A percentile compares a stretch with the other conserved stretches of the same genome.
These are phyloP conservation scores for Nycticorax nycticorax DNA, from an alignment of 2,113 vertebrate genomes.

Conservation along the genomic window DNA sequence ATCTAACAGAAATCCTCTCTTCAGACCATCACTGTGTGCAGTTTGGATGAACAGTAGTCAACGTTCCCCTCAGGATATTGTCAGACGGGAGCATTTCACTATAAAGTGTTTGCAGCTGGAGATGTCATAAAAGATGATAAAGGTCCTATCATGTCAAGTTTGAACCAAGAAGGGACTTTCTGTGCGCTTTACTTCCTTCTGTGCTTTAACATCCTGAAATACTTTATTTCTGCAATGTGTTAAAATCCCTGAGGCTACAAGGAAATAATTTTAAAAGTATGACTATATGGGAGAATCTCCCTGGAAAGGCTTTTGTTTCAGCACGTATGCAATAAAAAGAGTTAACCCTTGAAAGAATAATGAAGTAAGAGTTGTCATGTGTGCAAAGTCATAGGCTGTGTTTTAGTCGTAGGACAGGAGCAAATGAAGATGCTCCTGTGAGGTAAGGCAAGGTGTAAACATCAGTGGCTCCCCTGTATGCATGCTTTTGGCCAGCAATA, in stretches of 20 bases:
- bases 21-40: background rate
- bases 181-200: background rate
- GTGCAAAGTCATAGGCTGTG: background rate
- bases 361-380: background rate
- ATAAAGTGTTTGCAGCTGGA: slow-evolving; percentile 58
- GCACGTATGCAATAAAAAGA: background rate
- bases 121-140: slow-evolving; percentile 44
- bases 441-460: background rate
- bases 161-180: slow-evolving; percentile 25
- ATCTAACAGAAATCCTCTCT: slow-evolving; percentile 14
- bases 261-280: slow-evolving; percentile 17
- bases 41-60: slow-evolving; percentile 40
- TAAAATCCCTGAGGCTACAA: background rate
- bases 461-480: background rate
- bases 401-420: background rate
- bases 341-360: background rate
- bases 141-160: slow-evolving; percentile 19
- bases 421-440: background rate
- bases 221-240: background rate
- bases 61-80: background rate
- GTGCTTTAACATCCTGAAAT: background rate
- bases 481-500: background rate
- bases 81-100: slow-evolving; percentile 40
- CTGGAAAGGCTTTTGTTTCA: slow-evolving; percentile 24
- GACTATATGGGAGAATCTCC: background rate